A percentile compares a stretch with the other conserved stretches of the same genome.
Evolutionary conservation across 1,140 invertebrate species (phyloP).

Genomic region (Brachionus asplanchnoidis): DNA sequence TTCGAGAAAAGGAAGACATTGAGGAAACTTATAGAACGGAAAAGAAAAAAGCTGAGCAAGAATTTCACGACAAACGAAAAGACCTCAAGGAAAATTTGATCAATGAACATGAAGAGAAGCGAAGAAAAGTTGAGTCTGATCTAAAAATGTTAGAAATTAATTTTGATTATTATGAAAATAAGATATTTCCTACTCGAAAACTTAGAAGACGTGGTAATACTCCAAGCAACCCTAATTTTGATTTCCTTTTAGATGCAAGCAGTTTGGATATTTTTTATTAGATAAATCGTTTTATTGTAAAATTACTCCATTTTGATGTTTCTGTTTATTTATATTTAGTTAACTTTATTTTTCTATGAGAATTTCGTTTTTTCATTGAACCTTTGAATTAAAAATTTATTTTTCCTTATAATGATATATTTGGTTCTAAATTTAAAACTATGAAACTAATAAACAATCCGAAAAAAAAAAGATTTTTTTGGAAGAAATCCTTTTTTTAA

Average conservation of each 20-base stretch:
- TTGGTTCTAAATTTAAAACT: no score
- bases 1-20: background rate
- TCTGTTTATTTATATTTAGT: background rate
- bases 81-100: slow-evolving; percentile 16
- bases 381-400: no score
- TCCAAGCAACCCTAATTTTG: background rate
- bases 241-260: slow-evolving; percentile 7
- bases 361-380: no score
- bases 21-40: slow-evolving; percentile 18
- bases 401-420: no score
- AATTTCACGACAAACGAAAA: slow-evolving; percentile 32
- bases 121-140: slow-evolving; percentile 4
- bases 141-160: slow-evolving; percentile 13
- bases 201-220: background rate
- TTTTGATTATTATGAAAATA: background rate
- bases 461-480: no score
- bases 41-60: slow-evolving; percentile 4
- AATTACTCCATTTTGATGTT: background rate
- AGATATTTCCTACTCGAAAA: slow-evolving; percentile 6
- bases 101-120: slow-evolving; percentile 28
- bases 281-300: background rate
- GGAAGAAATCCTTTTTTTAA: no score
- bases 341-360: no score
- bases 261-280: slow-evolving; percentile 31
- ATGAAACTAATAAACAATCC: no score